Base-by-base conservation (phyloP, 2,888 invertebrate genomes). In the Volucella inflata region DNA sequence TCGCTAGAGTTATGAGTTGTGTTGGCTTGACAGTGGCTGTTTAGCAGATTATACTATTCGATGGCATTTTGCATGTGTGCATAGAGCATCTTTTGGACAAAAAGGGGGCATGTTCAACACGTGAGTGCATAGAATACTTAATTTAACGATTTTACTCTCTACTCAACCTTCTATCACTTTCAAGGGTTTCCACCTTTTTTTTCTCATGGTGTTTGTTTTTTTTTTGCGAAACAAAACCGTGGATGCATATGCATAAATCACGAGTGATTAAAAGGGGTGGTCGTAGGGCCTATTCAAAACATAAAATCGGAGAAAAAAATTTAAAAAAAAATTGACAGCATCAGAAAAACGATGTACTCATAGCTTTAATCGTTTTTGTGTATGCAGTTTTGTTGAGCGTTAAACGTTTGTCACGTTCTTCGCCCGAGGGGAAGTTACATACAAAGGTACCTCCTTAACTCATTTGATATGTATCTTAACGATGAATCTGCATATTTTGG, bases 381-480 rank as follows among this genome's bases (percentile, higher is more conserved):
- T 77, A 21, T 65, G 46, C 50, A 65, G 40, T 74, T 75, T 75
- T 80, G 59, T 21, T 44, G 40, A 21, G 50, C 53, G 38, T 44
- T 77, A 83, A 72, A 72, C 77, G 67, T 55, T 78, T 78, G 57
- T 83, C 78, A 55, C 72, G 68, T 83, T 30, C 16, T 21, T 59
- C 81, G 30, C 8, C 55, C 48, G 17, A 77, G 67, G 81, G 85
- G 85, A 80, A 81, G 71, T 72, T 4, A 21, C 21, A 21, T 4
- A 21, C 21, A 21, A 21, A 21, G 21, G 21, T 57, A 80, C 62
- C 80, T 79, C 60, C 51, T 80, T 76, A 81, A 50, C 50, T 77
- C 68, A 62, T 85, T 80, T 85, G 84, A 85, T 85, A 85, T 85
- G 85, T 81, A 81, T 85, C 81, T 85, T 68, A 21, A 46, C 67